Evolutionary conservation across 2,797 vertebrate species (phyloP).

Genomic region (Hozukius guyotensis): DNA sequence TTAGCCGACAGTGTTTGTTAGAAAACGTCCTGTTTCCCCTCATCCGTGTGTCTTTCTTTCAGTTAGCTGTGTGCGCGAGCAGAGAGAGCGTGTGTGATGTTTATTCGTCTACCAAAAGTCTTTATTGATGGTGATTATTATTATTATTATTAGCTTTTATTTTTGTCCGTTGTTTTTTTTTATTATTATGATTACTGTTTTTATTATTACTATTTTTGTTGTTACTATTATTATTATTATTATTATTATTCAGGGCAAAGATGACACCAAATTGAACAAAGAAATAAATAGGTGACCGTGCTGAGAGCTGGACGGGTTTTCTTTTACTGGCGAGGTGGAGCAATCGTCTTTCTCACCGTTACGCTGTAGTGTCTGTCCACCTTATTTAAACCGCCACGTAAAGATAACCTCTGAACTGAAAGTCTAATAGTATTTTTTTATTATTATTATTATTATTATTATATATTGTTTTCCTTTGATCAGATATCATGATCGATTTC

Average conservation of each 20-base stretch:
- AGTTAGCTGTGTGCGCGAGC: constrained; percentile 39
- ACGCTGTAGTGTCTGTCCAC: constrained; percentile 48
- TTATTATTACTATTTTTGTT: constrained; percentile 46
- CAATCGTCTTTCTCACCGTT: constrained; percentile 15
- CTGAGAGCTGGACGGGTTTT: constrained; percentile 46
- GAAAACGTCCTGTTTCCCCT: constrained; percentile 39
- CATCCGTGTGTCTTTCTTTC: constrained; percentile 35
- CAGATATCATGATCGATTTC: constrained; percentile 56
- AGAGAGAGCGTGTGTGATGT: constrained; percentile 29
- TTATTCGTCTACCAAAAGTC: constrained; percentile 77
- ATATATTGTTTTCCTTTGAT: constrained; percentile 56
- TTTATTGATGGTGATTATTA: constrained; percentile 65
- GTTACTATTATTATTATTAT: constrained; percentile 53
- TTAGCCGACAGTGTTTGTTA: constrained; percentile 58
- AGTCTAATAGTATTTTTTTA: constrained; percentile 62
- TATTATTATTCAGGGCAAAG: constrained; percentile 82
- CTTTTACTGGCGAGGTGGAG: constrained; percentile 57
- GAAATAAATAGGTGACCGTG: constrained; percentile 43
- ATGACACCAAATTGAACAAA: constrained; percentile 85
- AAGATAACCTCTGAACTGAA: constrained; percentile 58
- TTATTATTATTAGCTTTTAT: constrained; percentile 66
- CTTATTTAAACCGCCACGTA: constrained; percentile 37
- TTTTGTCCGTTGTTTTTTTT: constrained; percentile 53
- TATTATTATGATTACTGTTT: constrained; percentile 45
- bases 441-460: constrained; percentile 39